A percentile compares a stretch with the other conserved stretches of the same genome.
These are phyloP conservation scores for Triplophysa yarkandensis DNA, from an alignment of 2,797 vertebrate species.

Conservation along the genomic window DNA sequence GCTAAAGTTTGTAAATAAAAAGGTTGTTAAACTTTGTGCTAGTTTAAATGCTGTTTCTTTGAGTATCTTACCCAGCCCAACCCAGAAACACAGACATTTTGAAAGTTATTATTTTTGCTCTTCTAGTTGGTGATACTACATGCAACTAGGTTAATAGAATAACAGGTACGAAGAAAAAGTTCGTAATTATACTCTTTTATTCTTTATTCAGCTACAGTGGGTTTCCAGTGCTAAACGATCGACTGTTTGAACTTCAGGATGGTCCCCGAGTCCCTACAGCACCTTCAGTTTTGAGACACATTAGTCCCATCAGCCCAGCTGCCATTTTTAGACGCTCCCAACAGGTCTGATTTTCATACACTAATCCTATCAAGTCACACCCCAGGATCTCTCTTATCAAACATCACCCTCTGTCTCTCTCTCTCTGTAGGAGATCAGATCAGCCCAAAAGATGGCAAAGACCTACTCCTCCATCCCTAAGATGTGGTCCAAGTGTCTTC, in stretches of 20 bases:
- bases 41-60: background rate
- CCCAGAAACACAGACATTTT: background rate
- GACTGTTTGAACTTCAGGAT: conserved; percentile 88
- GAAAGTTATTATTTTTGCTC: background rate
- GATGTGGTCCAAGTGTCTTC: conserved; percentile 97
- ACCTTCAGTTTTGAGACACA: conserved; percentile 82
- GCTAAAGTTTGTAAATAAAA: background rate
- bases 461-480: conserved; percentile 93
- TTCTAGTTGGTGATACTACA: background rate
- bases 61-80: background rate
- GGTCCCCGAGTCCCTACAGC: conserved; percentile 75
- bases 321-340: conserved; percentile 97
- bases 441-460: conserved; percentile 93
- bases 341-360: conserved; percentile 79
- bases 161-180: background rate
- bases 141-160: background rate
- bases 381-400: conserved; percentile 13
- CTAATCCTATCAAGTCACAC: conserved; percentile 12
- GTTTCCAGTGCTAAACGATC: conserved; percentile 89
- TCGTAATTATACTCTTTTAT: conserved; percentile 1
- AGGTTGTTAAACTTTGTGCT: background rate
- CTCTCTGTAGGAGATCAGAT: conserved; percentile 89
- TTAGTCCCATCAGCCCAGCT: conserved; percentile 89
- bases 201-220: conserved; percentile 86
- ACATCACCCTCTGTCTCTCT: conserved; percentile 4